Evolutionary conservation across 1,140 invertebrate genomes (phyloP), one percentile per base, ranked within the genome.

Genomic region (Caenorhabditis inopinata): DNA sequence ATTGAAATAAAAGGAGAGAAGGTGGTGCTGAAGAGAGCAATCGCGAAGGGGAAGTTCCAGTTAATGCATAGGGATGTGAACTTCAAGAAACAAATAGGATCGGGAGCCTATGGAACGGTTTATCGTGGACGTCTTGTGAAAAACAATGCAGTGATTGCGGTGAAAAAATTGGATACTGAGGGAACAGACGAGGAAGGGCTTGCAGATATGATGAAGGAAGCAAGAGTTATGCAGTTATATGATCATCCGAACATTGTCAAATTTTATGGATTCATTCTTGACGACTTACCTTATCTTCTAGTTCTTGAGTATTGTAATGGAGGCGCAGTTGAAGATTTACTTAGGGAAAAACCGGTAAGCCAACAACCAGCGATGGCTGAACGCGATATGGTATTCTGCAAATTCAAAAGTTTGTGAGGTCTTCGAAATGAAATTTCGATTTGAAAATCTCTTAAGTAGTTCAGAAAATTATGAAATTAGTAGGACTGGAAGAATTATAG

Each of bases 221-320:
- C 85, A 3, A 78, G 85, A 32, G 85, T 85, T 3, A 85, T 85
- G 85, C 85, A 86, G 23, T 42, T 87, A 2, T 85, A 83, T 73
- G 83, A 85, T 53, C 84, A 85, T 76, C 32, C 58, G 42, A 85
- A 85, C 75, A 86, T 85, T 75, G 85, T 86, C 75, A 79, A 81
- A 38, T 85, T 85, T 45, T 82, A 85, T 68, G 85, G 85, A 12
- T 85, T 81, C 48, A 82, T 85, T 32, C 81, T 85, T 38, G 83
- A 86, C 32, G 53, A 78, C 12, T 62, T 79, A 7, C 85, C 85
- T n/a, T 85, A 83, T 58, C 58, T 85, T 7, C 79, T 85, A 16
- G 85, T 85, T 21, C 86, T 85, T 82, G 85, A 85, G 74, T 76
- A 83, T 11, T 86, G 85, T 78, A 46, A 84, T 58, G 85, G 85